phyloP scores from a whole-genome alignment of 2,888 invertebrate genomes.

The Horisme vitalbata region DNA sequence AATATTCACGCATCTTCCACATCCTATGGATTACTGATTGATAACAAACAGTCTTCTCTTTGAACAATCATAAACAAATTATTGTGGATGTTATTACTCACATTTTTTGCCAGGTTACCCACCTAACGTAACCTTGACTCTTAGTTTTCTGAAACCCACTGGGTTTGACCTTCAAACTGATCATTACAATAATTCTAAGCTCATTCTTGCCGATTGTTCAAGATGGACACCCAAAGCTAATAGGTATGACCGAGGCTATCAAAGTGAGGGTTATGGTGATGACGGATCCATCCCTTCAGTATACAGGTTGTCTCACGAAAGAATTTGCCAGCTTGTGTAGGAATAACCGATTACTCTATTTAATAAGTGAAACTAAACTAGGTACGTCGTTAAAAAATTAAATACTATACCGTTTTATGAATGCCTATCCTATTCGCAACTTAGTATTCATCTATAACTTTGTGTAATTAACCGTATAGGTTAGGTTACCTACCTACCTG shows the following conservation, averaged over 20 bases:
- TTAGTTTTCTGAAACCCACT: conserved; percentile 6
- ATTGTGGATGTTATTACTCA: no score
- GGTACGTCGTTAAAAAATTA: no score
- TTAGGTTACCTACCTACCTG: no score
- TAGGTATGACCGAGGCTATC: conserved; percentile 1
- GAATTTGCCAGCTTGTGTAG: no score
- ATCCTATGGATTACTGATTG: neutral
- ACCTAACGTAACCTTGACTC: conserved; percentile 15
- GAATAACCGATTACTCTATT: no score
- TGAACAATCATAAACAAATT: no score
- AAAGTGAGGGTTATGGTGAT: neutral
- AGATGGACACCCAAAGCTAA: neutral
- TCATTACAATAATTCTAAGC: conserved; percentile 5
- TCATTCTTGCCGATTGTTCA: neutral
- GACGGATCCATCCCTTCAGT: neutral
- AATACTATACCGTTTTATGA: conserved; percentile 13
- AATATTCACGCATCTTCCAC: conserved; percentile 2
- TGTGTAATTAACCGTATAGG: conserved; percentile 32
- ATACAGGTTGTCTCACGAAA: no score
- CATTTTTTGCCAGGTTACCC: conserved; percentile 15
- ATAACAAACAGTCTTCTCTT: neutral
- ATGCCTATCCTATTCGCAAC: conserved; percentile 4
- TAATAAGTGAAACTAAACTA: no score
- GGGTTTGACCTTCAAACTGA: neutral
- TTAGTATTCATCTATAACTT: conserved; percentile 23